Percentiles rank a stretch among this genome's conserved stretches.
Evolutionary conservation across 2,888 invertebrate species (phyloP).

Genomic region (Gasteruption jaculator): DNA sequence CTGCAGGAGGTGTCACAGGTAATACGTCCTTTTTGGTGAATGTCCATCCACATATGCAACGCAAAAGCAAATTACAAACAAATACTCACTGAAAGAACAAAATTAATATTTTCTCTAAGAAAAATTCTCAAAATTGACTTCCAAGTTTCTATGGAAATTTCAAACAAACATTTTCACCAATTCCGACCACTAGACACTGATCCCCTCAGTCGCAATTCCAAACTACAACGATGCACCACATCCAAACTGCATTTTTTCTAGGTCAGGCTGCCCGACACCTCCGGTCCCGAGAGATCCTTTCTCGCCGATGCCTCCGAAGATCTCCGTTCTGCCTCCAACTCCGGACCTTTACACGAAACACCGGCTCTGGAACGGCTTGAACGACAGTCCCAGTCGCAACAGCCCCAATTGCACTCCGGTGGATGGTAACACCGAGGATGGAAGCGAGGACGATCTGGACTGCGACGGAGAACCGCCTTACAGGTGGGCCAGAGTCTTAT

Average conservation of each 20-base stretch:
- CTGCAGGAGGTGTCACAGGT: conserved; percentile 49
- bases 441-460: conserved; percentile 48
- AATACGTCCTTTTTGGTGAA: no score
- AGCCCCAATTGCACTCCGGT: conserved; percentile 43
- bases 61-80: no score
- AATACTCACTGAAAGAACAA: no score
- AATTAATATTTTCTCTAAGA: no score
- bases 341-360: conserved; percentile 56
- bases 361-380: conserved; percentile 37
- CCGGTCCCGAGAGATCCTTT: conserved; percentile 49
- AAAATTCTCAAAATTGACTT: no score
- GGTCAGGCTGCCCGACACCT: conserved; percentile 47
- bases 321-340: conserved; percentile 72
- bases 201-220: no score
- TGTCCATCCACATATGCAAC: no score
- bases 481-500: conserved; percentile 35
- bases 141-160: no score
- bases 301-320: conserved; percentile 60
- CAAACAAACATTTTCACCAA: no score
- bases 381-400: conserved; percentile 43
- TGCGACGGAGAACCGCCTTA: conserved; percentile 52
- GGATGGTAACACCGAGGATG: conserved; percentile 47
- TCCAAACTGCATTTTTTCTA: no score
- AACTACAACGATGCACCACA: no score
- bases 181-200: no score